Percentiles rank a stretch among this genome's conserved stretches.
phyloP scores from a whole-genome alignment of 2,888 invertebrate genomes.

The Platyscelio sp. region DNA sequence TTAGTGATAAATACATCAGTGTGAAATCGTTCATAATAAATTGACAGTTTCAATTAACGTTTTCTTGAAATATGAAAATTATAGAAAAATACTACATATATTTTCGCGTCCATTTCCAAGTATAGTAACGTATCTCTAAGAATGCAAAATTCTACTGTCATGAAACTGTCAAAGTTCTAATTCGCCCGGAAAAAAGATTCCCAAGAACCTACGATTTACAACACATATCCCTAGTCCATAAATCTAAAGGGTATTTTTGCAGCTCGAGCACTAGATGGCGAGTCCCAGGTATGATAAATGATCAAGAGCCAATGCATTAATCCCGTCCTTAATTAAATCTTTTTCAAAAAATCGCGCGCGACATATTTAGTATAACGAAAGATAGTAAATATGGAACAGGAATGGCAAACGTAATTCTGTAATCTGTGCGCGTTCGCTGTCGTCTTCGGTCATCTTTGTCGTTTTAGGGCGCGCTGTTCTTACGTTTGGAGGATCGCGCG shows the following conservation, averaged over 20 bases:
- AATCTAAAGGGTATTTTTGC: conserved; percentile 23
- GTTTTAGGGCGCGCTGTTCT: too few species aligned
- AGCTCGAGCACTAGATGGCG: neutral
- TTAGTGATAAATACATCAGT: too few species aligned
- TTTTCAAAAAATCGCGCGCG: conserved; percentile 47
- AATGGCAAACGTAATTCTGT: conserved; percentile 50
- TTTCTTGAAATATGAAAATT: too few species aligned
- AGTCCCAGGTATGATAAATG: conserved; percentile 47
- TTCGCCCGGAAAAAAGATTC: too few species aligned
- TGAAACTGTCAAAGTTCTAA: too few species aligned
- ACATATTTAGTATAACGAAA: conserved; percentile 62
- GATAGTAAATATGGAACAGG: conserved; percentile 63
- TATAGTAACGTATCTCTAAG: too few species aligned
- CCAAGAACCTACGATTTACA: too few species aligned
- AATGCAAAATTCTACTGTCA: too few species aligned
- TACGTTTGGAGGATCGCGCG: conserved; percentile 18
- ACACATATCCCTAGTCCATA: conserved; percentile 38
- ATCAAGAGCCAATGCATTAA: conserved; percentile 50
- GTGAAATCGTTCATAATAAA: too few species aligned
- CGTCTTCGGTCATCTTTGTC: conserved; percentile 13
- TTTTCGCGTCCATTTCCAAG: too few species aligned
- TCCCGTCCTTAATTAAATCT: conserved; percentile 59
- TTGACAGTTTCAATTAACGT: too few species aligned
- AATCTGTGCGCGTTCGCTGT: conserved; percentile 32
- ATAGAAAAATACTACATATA: too few species aligned